phyloP scores from a whole-genome alignment of 2,888 invertebrate genomes.

The Acrobasis consociella region DNA sequence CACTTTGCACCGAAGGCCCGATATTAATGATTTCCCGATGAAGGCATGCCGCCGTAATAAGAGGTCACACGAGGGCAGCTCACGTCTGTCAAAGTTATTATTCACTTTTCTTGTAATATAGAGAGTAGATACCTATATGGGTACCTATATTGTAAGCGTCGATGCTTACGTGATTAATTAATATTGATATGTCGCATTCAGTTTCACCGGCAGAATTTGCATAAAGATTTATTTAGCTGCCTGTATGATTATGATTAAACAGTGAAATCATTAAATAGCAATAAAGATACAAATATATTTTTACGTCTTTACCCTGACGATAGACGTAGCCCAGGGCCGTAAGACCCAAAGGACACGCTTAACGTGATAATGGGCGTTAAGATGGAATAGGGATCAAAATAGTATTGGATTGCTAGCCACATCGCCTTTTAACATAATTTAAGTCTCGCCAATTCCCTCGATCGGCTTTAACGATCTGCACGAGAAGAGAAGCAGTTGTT shows the following conservation, averaged over 20 bases:
- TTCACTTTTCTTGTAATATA: constrained; percentile 10
- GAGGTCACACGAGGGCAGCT: constrained; percentile 47
- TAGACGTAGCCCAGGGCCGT: no score
- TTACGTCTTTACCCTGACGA: no score
- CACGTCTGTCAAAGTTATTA: constrained; percentile 46
- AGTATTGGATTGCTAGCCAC: no score
- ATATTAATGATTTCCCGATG: constrained; percentile 53
- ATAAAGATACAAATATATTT: no score
- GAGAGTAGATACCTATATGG: neutral
- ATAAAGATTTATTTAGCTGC: neutral
- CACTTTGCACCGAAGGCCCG: constrained; percentile 24
- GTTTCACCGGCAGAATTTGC: neutral
- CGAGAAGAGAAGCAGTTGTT: no score
- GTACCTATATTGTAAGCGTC: neutral
- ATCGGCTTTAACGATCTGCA: no score
- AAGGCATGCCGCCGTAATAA: constrained; percentile 40
- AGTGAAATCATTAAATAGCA: neutral
- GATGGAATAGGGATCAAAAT: no score
- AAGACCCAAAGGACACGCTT: no score
- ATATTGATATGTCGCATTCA: neutral
- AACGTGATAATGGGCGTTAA: no score
- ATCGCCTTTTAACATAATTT: no score
- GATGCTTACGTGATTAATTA: neutral
- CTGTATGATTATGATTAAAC: neutral
- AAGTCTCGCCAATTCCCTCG: no score